Evolutionary conservation across 2,888 invertebrate genomes (phyloP).

Genomic region (Lasioglossum pauxillum): DNA sequence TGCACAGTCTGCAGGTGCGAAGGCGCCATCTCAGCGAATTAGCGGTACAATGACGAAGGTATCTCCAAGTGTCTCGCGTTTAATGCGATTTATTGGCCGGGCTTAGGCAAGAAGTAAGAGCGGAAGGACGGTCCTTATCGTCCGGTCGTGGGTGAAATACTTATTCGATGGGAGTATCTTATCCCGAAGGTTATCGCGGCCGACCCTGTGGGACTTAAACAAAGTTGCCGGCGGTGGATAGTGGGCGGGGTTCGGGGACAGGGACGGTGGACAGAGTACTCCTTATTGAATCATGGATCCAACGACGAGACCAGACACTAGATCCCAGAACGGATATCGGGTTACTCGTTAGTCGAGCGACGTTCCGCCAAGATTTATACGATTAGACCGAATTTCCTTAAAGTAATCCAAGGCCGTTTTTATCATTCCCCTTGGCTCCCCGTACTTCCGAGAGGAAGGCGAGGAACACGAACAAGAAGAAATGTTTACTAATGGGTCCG

Average conservation of each 20-base stretch:
- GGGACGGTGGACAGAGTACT: slow-evolving; percentile 55
- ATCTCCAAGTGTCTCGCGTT: slow-evolving; percentile 41
- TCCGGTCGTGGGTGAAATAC: slow-evolving; percentile 70
- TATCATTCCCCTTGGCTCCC: not conserved
- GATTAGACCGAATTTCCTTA: slow-evolving; percentile 71
- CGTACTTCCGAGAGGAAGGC: not conserved
- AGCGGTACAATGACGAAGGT: slow-evolving; percentile 37
- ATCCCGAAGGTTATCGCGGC: slow-evolving; percentile 75
- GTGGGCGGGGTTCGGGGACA: slow-evolving; percentile 31
- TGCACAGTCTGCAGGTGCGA: not conserved
- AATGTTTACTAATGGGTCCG: slow-evolving; percentile 28
- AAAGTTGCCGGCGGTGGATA: slow-evolving; percentile 67
- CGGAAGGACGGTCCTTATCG: slow-evolving; percentile 70
- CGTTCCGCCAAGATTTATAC: slow-evolving; percentile 73
- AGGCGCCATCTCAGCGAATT: slow-evolving; percentile 40
- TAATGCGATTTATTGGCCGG: slow-evolving; percentile 71
- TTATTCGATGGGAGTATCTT: slow-evolving; percentile 72
- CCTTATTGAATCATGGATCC: slow-evolving; percentile 77
- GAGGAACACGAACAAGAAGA: not conserved
- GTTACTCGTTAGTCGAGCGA: slow-evolving; percentile 72
- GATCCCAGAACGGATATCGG: slow-evolving; percentile 75
- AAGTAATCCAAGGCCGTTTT: slow-evolving; percentile 52
- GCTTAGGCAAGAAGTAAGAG: slow-evolving; percentile 62
- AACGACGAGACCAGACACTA: slow-evolving; percentile 73
- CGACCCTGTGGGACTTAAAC: slow-evolving; percentile 76